These are phyloP conservation scores for Hippasteria phrygiana DNA, from an alignment of 53 echinoderm and acorn worm genomes.

Conservation along the genomic window DNA sequence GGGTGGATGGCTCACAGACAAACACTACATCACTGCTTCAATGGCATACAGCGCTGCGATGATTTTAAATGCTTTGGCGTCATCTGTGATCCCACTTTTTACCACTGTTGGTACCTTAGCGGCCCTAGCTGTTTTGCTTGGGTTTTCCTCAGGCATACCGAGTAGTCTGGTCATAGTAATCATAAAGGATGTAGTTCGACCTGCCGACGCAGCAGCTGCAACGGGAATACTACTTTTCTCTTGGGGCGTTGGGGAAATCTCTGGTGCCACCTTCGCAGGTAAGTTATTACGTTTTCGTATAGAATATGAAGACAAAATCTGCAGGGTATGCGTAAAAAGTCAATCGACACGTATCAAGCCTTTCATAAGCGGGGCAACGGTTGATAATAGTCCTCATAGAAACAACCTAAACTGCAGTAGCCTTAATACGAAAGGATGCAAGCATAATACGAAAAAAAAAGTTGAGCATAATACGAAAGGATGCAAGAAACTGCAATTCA, in stretches of 20 bases:
- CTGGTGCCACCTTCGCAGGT: conserved; percentile 10
- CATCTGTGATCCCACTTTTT: neutral
- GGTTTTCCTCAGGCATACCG: neutral
- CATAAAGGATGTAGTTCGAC: neutral
- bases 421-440: no score
- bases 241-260: conserved; percentile 15
- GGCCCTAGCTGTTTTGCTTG: neutral
- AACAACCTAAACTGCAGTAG: no score
- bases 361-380: no score
- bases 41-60: neutral
- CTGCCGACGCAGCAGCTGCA: neutral
- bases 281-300: no score
- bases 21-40: neutral
- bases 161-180: neutral
- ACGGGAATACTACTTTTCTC: neutral
- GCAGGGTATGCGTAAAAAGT: no score
- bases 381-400: no score
- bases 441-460: no score
- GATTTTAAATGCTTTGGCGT: neutral
- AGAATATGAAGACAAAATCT: no score
- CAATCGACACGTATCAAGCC: no score
- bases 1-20: neutral
- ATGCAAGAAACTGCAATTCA: no score
- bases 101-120: neutral
- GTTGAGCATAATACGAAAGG: no score